These are phyloP conservation scores for Cantharis rustica DNA, from an alignment of 2,888 invertebrate species.

Conservation along the genomic window DNA sequence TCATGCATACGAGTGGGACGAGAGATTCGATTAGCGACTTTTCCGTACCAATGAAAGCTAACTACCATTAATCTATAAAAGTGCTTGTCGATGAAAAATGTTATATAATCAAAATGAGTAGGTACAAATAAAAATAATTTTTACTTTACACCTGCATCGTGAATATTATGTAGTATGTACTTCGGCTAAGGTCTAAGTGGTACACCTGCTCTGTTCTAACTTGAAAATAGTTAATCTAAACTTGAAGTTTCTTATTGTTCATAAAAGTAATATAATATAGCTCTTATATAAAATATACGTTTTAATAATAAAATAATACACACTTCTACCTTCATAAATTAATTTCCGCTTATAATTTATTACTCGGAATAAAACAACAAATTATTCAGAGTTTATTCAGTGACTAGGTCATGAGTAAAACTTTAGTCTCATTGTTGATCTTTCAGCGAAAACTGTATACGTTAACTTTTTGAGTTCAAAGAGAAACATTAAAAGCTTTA, in stretches of 20 bases:
- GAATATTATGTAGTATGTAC: not conserved
- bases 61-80: not conserved
- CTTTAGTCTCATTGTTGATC: not conserved
- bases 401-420: not conserved
- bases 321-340: not conserved
- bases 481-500: not conserved
- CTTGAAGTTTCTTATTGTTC: not conserved
- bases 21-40: not conserved
- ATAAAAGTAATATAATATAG: not conserved
- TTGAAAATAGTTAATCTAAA: not conserved
- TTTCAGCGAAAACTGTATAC: not conserved
- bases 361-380: not conserved
- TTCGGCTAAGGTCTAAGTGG: not conserved
- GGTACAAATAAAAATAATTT: not conserved
- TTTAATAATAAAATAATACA: not conserved
- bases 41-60: not conserved
- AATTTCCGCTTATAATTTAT: not conserved
- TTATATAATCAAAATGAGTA: not conserved
- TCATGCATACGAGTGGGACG: not conserved
- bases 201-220: not conserved
- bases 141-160: not conserved
- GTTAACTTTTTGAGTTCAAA: not conserved
- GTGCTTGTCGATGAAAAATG: not conserved
- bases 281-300: not conserved
- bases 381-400: not conserved